Percentiles rank a stretch among this genome's conserved stretches.
Evolutionary conservation across 92 coral and sea anemone genomes (phyloP).

Genomic region (Actinostola sp.): DNA sequence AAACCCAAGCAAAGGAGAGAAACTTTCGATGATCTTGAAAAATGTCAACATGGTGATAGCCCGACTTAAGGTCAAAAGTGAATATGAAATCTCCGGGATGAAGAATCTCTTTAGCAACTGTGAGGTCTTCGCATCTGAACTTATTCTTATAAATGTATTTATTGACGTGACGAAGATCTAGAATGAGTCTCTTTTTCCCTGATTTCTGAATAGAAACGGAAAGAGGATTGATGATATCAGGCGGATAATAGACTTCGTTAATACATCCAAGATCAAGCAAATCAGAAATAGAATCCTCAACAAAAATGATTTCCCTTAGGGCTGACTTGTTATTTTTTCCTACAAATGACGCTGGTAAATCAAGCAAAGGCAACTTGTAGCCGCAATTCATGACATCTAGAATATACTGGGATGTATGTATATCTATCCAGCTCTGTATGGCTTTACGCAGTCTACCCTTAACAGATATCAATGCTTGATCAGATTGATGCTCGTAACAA

Average conservation of each 20-base stretch:
- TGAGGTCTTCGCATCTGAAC: conserved; percentile 2
- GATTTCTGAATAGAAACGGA: conserved; percentile 35
- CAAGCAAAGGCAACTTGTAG: conserved; percentile 37
- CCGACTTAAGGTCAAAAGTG: not conserved
- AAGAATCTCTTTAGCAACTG: not conserved
- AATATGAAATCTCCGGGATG: not conserved
- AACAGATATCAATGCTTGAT: no score
- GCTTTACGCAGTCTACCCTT: conserved; percentile 40
- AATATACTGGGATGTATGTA: conserved; percentile 38
- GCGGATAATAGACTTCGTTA: conserved; percentile 21
- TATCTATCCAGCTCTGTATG: conserved; percentile 34
- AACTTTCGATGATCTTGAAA: conserved; percentile 14
- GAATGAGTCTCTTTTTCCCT: conserved; percentile 39
- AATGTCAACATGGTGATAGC: not conserved
- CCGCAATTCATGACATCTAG: conserved; percentile 34
- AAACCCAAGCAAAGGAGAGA: conserved; percentile 37
- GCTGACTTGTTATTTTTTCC: conserved; percentile 43
- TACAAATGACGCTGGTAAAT: conserved; percentile 21
- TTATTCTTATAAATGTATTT: conserved; percentile 10
- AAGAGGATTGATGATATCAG: conserved; percentile 42
- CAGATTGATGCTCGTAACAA: no score
- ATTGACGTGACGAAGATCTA: conserved; percentile 59
- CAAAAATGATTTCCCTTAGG: conserved; percentile 13
- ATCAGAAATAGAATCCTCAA: conserved; percentile 30
- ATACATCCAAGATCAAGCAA: conserved; percentile 21